These are phyloP conservation scores for Spheniscus mendiculus DNA, from an alignment of 2,113 vertebrate species.

Conservation along the genomic window DNA sequence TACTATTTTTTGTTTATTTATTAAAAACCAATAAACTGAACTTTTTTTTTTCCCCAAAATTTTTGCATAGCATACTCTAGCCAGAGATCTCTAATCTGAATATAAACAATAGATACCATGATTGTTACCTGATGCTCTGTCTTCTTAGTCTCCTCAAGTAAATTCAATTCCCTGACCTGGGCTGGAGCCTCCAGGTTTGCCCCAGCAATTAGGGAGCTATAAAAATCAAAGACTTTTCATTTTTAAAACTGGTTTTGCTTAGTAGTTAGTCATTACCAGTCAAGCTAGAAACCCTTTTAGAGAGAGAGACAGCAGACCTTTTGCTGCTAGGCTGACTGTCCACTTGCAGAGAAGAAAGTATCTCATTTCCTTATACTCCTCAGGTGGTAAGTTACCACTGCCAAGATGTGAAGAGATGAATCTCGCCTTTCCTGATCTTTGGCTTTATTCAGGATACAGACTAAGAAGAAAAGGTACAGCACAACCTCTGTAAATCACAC, in stretches of 20 bases:
- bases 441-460: neutral
- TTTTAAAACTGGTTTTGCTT: neutral
- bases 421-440: slow-evolving; percentile 40
- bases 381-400: neutral
- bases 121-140: neutral
- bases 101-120: neutral
- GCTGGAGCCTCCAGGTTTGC: neutral
- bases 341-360: slow-evolving; percentile 17
- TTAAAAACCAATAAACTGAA: neutral
- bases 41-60: neutral
- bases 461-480: neutral
- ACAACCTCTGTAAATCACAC: slow-evolving; percentile 21
- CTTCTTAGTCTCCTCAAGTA: neutral
- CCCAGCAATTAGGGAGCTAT: neutral
- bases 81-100: neutral
- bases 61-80: neutral
- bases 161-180: neutral
- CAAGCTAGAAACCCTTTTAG: neutral
- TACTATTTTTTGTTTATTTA: neutral
- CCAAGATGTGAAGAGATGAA: neutral
- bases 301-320: neutral
- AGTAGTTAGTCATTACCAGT: neutral
- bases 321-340: neutral
- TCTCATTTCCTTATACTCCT: neutral
- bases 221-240: neutral